Evolutionary conservation across 2,888 invertebrate species (phyloP), one percentile per base, ranked within the genome.

Genomic region (Tuberolachnus salignus): DNA sequence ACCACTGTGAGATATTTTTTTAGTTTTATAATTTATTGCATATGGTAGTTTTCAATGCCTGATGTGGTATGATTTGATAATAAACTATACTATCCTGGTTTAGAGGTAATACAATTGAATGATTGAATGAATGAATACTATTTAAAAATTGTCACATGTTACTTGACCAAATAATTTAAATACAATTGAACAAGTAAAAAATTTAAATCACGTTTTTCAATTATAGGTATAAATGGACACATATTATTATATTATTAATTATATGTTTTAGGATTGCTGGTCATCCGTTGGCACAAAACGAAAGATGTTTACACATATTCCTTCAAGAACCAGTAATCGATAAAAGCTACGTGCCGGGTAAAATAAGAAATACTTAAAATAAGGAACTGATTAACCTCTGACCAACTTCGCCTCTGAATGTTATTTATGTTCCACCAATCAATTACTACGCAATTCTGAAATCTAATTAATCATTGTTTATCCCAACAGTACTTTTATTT

Each of bases 281-380:
- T 80, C 98, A 99, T 87, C 98, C 98, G 3, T 88, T 98, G 85
- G 98, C 98, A 81, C 98, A 99, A 88, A 98, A 98, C 86, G 98
- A 99, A 88, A 90, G 95, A 85, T 99, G 98, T 88, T 91, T 99
- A 85, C 99, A 99, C 87, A 98, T 99, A 95, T 99, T 99, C 89
- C 90, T 99, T 82, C 98, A 98, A 87, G 98, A 98, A 85, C 93
- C 93, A 70, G 91, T 92, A 84, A 98, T 99, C 86, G 98, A 99
- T 88, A 97, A 96, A 89, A 98, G 97, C 88, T 99, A 99, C 87
- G 96, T 98, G 83, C 99, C 99, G 84, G 99, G 99, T 84, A 98
- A 99, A 89, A 98, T 99, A 87, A 90, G 97, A 86, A 97, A 95
- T 89, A 94, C 95, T 89, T 94, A 94, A 91, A 81, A 81, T 72